These are phyloP conservation scores for Graphium colonna DNA, from an alignment of 2,888 invertebrate species.

Conservation along the genomic window DNA sequence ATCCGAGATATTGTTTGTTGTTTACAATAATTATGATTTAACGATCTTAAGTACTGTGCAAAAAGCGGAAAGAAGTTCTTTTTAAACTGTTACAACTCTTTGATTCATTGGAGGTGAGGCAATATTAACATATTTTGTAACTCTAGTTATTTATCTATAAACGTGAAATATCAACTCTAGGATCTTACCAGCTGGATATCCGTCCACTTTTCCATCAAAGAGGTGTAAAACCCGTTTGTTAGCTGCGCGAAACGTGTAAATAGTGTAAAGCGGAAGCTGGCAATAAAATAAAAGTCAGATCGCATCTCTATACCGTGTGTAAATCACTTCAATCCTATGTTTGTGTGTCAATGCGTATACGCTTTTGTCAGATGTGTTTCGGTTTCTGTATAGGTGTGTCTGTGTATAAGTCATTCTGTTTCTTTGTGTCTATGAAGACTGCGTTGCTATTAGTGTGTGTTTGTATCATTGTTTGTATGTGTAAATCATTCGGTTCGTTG, in stretches of 20 bases:
- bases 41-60: no score
- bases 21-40: no score
- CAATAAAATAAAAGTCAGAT: conserved; percentile 20
- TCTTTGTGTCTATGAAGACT: no score
- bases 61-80: neutral
- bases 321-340: no score
- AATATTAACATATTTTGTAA: no score
- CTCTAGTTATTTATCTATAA: neutral
- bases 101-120: no score
- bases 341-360: no score
- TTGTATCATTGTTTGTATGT: neutral
- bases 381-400: neutral
- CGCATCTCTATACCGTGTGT: conserved; percentile 12
- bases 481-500: conserved; percentile 20
- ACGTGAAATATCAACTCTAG: neutral
- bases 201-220: conserved; percentile 6
- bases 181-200: neutral
- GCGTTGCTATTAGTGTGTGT: no score
- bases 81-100: no score
- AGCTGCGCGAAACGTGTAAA: conserved; percentile 13
- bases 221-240: conserved; percentile 11
- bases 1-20: no score
- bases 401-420: conserved; percentile 12
- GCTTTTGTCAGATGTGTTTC: no score
- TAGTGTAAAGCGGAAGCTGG: conserved; percentile 20